phyloP scores from a whole-genome alignment of 2,797 vertebrate genomes.

The Calcarius lapponicus region DNA sequence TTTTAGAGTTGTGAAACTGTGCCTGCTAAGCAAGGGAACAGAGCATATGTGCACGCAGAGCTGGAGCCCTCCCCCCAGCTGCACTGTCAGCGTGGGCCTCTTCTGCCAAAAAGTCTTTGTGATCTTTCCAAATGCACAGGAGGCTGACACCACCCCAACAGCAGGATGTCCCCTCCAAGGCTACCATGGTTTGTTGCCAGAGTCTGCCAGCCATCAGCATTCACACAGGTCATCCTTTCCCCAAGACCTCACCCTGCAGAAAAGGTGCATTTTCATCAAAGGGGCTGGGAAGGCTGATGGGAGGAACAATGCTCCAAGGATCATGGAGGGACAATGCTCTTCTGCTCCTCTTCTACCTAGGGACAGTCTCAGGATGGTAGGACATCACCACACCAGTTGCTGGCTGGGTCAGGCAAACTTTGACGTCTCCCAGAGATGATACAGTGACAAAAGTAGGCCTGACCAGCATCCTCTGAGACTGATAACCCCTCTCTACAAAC shows the following conservation, averaged over 20 bases:
- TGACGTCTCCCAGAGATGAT: background rate
- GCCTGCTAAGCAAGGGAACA: background rate
- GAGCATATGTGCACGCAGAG: background rate
- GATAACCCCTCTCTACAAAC: background rate
- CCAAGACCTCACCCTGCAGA: background rate
- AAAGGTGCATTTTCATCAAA: background rate
- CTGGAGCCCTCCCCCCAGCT: background rate
- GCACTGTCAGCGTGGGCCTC: background rate
- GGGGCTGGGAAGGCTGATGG: background rate
- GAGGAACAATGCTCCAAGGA: background rate
- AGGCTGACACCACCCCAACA: background rate
- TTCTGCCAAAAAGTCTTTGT: background rate
- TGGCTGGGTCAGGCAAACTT: background rate
- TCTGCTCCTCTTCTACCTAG: background rate
- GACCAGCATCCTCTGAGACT: background rate
- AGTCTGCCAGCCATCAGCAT: background rate
- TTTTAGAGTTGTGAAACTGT: constrained; percentile 7
- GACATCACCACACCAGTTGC: background rate
- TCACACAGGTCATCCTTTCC: background rate
- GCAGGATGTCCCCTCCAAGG: background rate
- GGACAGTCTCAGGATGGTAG: background rate
- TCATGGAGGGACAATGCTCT: accelerated
- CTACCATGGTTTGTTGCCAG: background rate
- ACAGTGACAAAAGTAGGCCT: background rate
- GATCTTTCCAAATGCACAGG: background rate